phyloP scores from a whole-genome alignment of 2,888 invertebrate genomes.

The Himalopsyche kuldschensis region DNA sequence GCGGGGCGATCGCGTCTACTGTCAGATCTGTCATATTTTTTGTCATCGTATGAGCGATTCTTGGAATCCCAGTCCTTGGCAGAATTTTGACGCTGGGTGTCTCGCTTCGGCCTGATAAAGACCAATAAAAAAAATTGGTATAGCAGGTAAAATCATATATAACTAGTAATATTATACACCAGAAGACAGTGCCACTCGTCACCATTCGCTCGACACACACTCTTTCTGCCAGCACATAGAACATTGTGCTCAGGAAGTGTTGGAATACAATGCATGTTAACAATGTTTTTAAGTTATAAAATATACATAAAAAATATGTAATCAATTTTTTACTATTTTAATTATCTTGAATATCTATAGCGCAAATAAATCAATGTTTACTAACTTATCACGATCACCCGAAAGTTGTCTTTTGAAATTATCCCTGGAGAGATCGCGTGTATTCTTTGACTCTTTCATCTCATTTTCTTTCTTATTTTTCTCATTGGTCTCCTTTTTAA shows the following conservation, averaged over 20 bases:
- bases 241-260: too few relatives aligned
- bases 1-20: conserved; percentile 37
- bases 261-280: too few relatives aligned
- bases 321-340: too few relatives aligned
- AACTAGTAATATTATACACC: too few relatives aligned
- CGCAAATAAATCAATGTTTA: neutral
- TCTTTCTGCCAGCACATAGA: too few relatives aligned
- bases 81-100: neutral
- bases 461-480: conserved; percentile 32
- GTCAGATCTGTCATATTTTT: conserved; percentile 7
- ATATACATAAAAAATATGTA: too few relatives aligned
- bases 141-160: too few relatives aligned
- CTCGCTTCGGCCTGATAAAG: neutral
- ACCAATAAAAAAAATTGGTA: neutral
- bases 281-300: too few relatives aligned
- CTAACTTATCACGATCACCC: conserved; percentile 14
- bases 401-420: conserved; percentile 6
- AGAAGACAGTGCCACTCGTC: too few relatives aligned
- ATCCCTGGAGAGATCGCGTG: neutral
- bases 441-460: conserved; percentile 2
- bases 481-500: conserved; percentile 33
- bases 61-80: neutral
- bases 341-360: too few relatives aligned
- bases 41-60: conserved; percentile 14
- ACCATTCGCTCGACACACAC: too few relatives aligned